These are phyloP conservation scores for Podarcis raffonei DNA, from an alignment of 2,113 vertebrate species.

Conservation along the genomic window DNA sequence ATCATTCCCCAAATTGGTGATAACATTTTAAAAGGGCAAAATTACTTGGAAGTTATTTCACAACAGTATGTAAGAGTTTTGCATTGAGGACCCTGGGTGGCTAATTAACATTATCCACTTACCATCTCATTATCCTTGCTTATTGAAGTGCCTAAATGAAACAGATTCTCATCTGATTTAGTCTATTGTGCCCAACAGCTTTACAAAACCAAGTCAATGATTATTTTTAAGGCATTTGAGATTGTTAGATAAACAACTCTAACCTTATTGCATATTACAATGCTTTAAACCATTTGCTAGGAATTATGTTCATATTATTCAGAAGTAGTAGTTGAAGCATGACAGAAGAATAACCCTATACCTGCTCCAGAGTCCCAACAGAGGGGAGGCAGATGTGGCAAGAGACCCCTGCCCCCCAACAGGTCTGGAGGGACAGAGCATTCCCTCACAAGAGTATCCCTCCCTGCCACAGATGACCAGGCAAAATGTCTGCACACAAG, in stretches of 20 bases:
- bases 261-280: neutral
- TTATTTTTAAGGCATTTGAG: neutral
- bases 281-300: neutral
- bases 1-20: neutral
- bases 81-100: neutral
- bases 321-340: neutral
- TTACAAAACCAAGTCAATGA: neutral
- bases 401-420: neutral
- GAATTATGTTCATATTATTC: neutral
- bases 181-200: neutral
- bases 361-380: neutral
- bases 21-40: neutral
- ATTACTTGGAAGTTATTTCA: neutral
- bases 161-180: neutral
- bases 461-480: too few species aligned
- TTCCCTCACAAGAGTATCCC: too few species aligned
- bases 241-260: neutral
- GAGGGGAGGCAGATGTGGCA: neutral
- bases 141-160: constrained; percentile 6
- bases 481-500: neutral
- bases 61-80: neutral
- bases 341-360: neutral
- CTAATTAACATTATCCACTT: constrained; percentile 20
- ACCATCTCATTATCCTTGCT: constrained; percentile 2
- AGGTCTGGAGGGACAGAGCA: neutral